Percentiles rank a stretch among this genome's conserved stretches.
Conservation (phyloP, 2,113 vertebrate species). For the Vireo altiloquus region DNA sequence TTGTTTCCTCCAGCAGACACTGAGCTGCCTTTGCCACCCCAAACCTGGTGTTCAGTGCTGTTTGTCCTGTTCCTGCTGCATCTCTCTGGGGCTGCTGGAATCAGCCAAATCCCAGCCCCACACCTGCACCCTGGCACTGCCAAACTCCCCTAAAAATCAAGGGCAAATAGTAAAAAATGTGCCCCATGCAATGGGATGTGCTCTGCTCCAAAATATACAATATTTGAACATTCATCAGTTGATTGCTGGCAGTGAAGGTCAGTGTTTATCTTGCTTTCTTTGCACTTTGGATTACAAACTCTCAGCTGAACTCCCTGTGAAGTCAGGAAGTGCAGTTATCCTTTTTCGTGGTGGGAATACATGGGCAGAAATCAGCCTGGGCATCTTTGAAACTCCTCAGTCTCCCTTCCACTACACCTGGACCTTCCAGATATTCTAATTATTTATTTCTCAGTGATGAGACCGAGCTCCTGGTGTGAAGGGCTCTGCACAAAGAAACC, state of each 20-base stretch:
- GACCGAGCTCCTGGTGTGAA: background rate
- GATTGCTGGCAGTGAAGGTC: background rate
- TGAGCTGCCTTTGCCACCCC: background rate
- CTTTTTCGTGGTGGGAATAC: background rate
- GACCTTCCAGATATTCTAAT: background rate
- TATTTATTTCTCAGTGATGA: background rate
- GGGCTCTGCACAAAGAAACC: background rate
- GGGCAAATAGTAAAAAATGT: background rate
- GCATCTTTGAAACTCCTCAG: fast-evolving
- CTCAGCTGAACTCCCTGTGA: background rate
- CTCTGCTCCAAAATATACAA: background rate
- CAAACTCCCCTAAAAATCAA: background rate
- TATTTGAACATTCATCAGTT: background rate
- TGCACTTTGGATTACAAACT: background rate
- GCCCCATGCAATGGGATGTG: fast-evolving
- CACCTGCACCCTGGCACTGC: fast-evolving
- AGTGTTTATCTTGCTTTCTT: background rate
- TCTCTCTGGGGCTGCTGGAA: background rate
- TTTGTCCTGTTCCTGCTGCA: background rate
- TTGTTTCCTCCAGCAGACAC: background rate
- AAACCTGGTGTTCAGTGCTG: background rate
- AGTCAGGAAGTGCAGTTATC: background rate
- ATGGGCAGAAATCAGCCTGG: background rate
- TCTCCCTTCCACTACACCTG: background rate
- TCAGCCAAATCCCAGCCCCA: background rate